Percentiles rank a stretch among this genome's conserved stretches.
These are phyloP conservation scores for Saguinus imperator DNA, from an alignment of 2,113 vertebrate genomes.

Conservation along the genomic window DNA sequence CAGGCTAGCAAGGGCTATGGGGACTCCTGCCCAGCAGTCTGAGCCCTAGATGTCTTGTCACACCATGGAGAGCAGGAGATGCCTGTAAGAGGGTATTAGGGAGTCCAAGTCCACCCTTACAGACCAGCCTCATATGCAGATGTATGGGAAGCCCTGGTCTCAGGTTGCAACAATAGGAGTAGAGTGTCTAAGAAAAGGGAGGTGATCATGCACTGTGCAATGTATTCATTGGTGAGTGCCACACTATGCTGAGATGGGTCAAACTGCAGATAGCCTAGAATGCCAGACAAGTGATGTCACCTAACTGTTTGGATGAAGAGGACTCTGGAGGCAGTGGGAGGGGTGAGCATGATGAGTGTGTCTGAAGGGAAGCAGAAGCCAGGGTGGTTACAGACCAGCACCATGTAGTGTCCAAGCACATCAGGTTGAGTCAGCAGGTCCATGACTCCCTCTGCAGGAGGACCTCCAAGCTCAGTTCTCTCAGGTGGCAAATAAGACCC, in stretches of 20 bases:
- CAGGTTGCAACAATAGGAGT: neutral
- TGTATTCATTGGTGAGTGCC: neutral
- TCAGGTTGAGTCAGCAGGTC: neutral
- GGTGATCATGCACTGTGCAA: neutral
- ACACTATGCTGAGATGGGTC: neutral
- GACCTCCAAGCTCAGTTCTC: neutral
- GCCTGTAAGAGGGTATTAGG: neutral
- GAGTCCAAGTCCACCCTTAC: neutral
- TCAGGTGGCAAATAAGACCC: neutral
- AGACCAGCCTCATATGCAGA: neutral
- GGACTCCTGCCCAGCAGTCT: neutral
- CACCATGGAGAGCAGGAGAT: neutral
- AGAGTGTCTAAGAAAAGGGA: neutral
- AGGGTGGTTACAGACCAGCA: neutral
- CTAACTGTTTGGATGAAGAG: neutral
- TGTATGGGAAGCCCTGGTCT: neutral
- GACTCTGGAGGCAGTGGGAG: neutral
- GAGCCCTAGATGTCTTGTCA: neutral
- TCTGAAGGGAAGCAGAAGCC: neutral
- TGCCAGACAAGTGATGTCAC: neutral
- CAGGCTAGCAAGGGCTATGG: neutral
- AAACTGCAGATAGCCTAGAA: neutral
- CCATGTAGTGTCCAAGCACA: neutral
- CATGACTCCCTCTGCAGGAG: neutral
- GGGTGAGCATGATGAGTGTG: fast-evolving